These are phyloP conservation scores for Hanleya hanleyi DNA, from an alignment of 2,888 invertebrate species.

Conservation along the genomic window DNA sequence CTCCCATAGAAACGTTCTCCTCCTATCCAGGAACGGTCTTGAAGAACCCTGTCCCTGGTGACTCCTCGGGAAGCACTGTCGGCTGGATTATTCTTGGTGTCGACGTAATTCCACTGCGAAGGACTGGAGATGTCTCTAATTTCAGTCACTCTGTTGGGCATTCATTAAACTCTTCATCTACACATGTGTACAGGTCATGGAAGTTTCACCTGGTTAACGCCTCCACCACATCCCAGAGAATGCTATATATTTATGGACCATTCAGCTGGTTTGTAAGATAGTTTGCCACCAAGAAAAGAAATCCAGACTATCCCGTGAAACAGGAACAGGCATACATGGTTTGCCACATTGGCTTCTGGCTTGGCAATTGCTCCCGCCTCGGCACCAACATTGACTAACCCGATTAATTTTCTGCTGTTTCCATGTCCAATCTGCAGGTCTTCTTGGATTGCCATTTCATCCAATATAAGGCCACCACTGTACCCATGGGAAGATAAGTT, in stretches of 20 bases:
- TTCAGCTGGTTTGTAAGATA: not conserved
- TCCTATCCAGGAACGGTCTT: too few species aligned
- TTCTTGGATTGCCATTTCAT: not conserved
- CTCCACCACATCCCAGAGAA: slow-evolving; percentile 12
- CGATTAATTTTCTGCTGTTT: not conserved
- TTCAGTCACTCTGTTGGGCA: too few species aligned
- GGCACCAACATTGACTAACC: not conserved
- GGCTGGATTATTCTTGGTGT: too few species aligned
- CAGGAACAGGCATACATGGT: too few species aligned
- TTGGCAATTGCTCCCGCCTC: not conserved
- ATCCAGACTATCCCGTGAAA: not conserved
- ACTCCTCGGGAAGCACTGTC: too few species aligned
- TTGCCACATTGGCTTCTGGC: not conserved
- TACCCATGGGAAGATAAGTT: not conserved
- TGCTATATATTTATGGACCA: slow-evolving; percentile 1
- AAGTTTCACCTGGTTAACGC: not conserved
- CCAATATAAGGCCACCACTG: not conserved
- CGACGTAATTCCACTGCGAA: too few species aligned
- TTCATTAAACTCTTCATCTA: not conserved
- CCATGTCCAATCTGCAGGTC: not conserved
- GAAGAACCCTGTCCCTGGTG: too few species aligned
- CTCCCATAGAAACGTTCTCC: too few species aligned
- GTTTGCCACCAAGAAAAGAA: not conserved
- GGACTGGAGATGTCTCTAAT: too few species aligned
- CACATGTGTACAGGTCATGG: not conserved